Conservation (phyloP, 2,797 vertebrate species). For the Garrulus glandarius region DNA sequence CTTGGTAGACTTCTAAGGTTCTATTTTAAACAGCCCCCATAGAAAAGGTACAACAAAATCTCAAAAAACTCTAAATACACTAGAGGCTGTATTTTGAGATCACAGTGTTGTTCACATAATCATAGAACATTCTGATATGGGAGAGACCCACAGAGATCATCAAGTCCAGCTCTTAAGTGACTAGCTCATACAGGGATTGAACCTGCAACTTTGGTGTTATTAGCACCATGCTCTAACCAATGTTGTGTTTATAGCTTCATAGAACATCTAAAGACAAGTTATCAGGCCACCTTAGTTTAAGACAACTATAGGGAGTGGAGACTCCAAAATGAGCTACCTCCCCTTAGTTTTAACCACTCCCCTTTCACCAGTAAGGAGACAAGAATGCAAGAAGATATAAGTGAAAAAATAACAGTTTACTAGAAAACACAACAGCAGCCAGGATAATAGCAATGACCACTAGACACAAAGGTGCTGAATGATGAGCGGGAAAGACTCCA, state of each 20-base stretch:
- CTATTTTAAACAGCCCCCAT: not conserved
- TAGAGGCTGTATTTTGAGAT: not conserved
- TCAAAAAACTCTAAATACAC: not conserved
- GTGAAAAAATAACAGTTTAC: not conserved
- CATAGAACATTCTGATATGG: not conserved
- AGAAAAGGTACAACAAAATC: not conserved
- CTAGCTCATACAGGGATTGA: not conserved
- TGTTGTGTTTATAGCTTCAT: not conserved
- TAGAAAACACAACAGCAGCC: not conserved
- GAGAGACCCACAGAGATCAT: not conserved
- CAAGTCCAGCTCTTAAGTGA: not conserved
- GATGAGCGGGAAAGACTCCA: too few species aligned
- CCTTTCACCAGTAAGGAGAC: not conserved
- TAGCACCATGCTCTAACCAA: not conserved
- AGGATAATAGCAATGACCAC: not conserved
- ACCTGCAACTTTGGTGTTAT: not conserved
- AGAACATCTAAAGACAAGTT: not conserved
- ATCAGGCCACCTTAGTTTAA: not conserved
- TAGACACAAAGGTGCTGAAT: not conserved
- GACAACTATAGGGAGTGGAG: not conserved
- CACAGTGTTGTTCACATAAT: not conserved
- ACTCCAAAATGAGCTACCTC: not conserved
- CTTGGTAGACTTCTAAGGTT: not conserved
- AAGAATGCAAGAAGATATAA: not conserved
- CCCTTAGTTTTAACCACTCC: not conserved